These are phyloP conservation scores for Trichosurus vulpecula DNA, from an alignment of 2,797 vertebrate species.

Conservation along the genomic window DNA sequence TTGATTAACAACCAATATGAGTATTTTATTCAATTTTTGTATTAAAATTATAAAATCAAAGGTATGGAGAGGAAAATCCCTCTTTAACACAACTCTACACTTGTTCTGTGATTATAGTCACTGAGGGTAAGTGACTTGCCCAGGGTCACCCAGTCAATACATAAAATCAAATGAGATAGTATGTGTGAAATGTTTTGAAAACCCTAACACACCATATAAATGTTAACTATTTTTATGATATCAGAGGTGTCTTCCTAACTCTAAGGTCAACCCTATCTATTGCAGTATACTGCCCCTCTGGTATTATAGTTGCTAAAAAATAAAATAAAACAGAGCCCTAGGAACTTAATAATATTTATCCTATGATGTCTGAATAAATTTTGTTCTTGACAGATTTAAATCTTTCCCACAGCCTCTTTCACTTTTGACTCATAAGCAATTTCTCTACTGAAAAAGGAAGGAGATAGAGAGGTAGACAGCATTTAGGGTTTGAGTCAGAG, in stretches of 20 bases:
- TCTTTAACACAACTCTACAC: background rate
- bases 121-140: background rate
- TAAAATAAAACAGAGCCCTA: background rate
- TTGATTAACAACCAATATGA: background rate
- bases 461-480: background rate
- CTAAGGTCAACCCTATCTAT: background rate
- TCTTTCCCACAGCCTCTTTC: background rate
- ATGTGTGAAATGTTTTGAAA: background rate
- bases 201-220: background rate
- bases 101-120: background rate
- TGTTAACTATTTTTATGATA: background rate
- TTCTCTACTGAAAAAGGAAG: background rate
- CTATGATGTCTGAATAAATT: conserved; percentile 18
- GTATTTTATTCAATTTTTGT: background rate
- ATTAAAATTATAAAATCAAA: background rate
- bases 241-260: background rate
- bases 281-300: background rate
- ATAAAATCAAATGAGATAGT: background rate
- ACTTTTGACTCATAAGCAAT: background rate
- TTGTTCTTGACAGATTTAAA: conserved; percentile 37
- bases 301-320: background rate
- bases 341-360: conserved; percentile 31
- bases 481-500: no score
- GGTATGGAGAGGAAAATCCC: background rate
- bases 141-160: background rate